Evolutionary conservation across 2,888 invertebrate genomes (phyloP).

Genomic region (Timandra comae): DNA sequence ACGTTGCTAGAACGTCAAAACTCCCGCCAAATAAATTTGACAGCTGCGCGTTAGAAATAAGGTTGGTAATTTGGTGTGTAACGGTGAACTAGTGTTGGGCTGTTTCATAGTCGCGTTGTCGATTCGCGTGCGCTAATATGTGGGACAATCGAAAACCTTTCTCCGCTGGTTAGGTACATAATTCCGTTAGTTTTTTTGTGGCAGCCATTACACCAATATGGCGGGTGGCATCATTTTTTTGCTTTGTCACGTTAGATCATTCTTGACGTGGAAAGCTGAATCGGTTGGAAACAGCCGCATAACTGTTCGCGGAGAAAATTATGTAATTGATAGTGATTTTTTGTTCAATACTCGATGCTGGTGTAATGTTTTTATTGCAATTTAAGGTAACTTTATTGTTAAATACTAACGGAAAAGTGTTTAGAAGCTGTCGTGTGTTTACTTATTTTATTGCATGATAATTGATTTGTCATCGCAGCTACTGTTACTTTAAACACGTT

Average conservation of each 20-base stretch:
- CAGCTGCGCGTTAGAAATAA: conserved; percentile 40
- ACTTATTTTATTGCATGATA: no score
- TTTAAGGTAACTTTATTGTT: conserved; percentile 10
- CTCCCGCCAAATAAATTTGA: conserved; percentile 48
- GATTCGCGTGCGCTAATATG: conserved; percentile 70
- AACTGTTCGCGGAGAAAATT: conserved; percentile 64
- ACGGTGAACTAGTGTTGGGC: conserved; percentile 40
- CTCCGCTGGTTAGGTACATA: conserved; percentile 73
- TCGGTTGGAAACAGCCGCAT: conserved; percentile 57
- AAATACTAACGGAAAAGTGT: no score
- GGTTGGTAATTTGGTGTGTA: conserved; percentile 38
- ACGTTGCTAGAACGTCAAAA: conserved; percentile 43
- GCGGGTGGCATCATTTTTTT: conserved; percentile 72
- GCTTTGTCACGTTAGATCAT: conserved; percentile 76
- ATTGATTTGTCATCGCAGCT: no score
- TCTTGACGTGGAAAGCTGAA: conserved; percentile 66
- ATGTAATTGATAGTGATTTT: conserved; percentile 57
- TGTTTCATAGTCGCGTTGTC: conserved; percentile 45
- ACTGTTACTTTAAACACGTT: no score
- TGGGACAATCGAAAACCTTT: conserved; percentile 77
- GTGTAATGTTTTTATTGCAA: conserved; percentile 13
- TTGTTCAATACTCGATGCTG: conserved; percentile 1
- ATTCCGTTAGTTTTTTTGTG: conserved; percentile 76
- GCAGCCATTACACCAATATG: conserved; percentile 70
- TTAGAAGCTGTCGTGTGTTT: no score